Conservation (phyloP, 2,113 vertebrate species). For the Onychostoma macrolepis region DNA sequence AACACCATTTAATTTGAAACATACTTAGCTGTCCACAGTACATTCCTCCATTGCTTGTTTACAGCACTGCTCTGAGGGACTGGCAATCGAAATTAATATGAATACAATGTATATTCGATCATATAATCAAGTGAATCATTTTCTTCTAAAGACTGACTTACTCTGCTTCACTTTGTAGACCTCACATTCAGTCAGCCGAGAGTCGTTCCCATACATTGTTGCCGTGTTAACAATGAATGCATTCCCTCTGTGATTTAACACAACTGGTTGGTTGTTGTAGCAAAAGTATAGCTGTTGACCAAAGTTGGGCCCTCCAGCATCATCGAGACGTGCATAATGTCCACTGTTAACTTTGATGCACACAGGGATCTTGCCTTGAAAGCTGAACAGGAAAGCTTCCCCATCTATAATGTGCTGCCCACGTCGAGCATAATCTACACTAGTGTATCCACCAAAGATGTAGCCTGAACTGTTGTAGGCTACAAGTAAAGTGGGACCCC, state of each 20-base stretch:
- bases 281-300: constrained; percentile 54
- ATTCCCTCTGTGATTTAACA: too few species aligned
- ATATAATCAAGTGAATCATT: constrained; percentile 20
- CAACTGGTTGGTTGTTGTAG: not conserved
- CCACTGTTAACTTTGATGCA: too few species aligned
- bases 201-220: constrained; percentile 62
- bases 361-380: too few species aligned
- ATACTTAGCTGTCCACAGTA: constrained; percentile 56
- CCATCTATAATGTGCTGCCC: not conserved
- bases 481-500: too few species aligned
- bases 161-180: constrained; percentile 68
- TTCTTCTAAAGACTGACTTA: not conserved
- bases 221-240: too few species aligned
- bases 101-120: too few species aligned
- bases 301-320: constrained; percentile 59
- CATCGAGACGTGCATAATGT: too few species aligned
- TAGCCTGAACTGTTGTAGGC: too few species aligned
- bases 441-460: constrained; percentile 43
- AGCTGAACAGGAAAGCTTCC: too few species aligned
- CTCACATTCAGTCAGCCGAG: constrained; percentile 67
- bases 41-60: constrained; percentile 64
- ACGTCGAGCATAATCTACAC: constrained; percentile 55
- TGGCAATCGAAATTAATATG: too few species aligned
- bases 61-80: constrained; percentile 31
- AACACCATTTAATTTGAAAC: too few species aligned